Base-by-base conservation (phyloP, 2,797 vertebrate genomes). In the Denticeps clupeoides region DNA sequence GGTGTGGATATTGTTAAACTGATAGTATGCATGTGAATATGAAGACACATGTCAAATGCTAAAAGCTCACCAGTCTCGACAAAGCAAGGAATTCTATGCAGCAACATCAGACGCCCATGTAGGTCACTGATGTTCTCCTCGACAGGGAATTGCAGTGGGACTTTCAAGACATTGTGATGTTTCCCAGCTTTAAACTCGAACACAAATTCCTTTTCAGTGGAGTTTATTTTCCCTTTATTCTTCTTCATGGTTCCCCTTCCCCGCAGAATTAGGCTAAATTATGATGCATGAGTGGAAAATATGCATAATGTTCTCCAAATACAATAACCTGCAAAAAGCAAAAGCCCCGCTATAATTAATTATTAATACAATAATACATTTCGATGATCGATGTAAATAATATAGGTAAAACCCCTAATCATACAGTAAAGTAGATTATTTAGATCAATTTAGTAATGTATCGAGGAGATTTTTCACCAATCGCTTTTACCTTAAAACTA, bases 31-130 rank as follows among this genome's bases (percentile, higher is more conserved):
- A 9, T 45, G 16, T 25, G 27, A 21, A 15, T 13, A 12, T 28
- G n/a, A 23, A 4, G 32, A 27, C 16, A 27, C 7, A 26, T 11
- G 2, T 29, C 24, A 13, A 13, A 12, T 2, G 29, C 13, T 10
- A 7, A 32, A 24, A 23, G 25, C 74, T 85, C 71, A 95, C 94
- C 93, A n/a, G 82, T 75, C 69, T 97, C 93, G 61, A 95, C 74
- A 56, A 92, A 97, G 65, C 90, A 94, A 0, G 93, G 94, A 43
- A 97, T 81, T 60, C 72, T 86, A 63, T 97, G 91, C 1, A 97
- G 83, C 50, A 88, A 78, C 87, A 96, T 87, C 15, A 97, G 73
- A 4, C 89, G 83, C 16, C 91, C 90, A 2, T 89, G 90, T 4
- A 96, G 76, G 63, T 96, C 88, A 60, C 57, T 85, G 57, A 85